Base-by-base conservation (phyloP, 2,888 invertebrate genomes). In the Cataglyphis livida region DNA sequence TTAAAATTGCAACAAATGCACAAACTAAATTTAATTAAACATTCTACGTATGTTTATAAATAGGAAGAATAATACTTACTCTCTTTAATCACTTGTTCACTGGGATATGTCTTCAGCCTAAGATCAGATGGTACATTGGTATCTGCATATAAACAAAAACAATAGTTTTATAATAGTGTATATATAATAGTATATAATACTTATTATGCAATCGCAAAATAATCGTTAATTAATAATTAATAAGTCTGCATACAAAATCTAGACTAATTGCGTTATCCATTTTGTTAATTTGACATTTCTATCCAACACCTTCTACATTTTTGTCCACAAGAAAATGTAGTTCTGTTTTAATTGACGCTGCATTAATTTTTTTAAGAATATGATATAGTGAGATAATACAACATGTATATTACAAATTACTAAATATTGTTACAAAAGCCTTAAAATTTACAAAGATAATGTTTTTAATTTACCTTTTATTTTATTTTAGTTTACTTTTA, bases 51-150 rank as follows among this genome's bases (percentile, higher is more conserved):
- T 4, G 32, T 18, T 61, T 44, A 44, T 1, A 28, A 59, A n/a
- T 15, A 32, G 32, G 4, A 64, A 15, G 3, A 12, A 3, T 9
- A 12, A 81, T 92, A 96, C 98, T 97, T 95, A 98, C 98, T 97
- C 96, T 97, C 97, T 96, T 97, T 97, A 87, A 98, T 97, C 65
- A 96, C 96, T 94, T 98, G 98, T 44, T 96, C 96, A 41, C 95
- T 95, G 0, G 98, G 98, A 92, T 98, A 97, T 0, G 97, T 97
- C 94, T 95, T 97, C 88, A 98, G 95, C 76, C 96, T 95, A 86
- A 98, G 94, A 35, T 96, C 95, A 3, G 84, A 71, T 32, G 71
- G 44, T 15, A 94, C 93, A 28, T 84, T 91, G 83, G 92, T 95
- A 94, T 84, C 94, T 91, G 54, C 6, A 82, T 88, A 83, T 44